These are phyloP conservation scores for Gadus macrocephalus DNA, from an alignment of 2,113 vertebrate species.

Conservation along the genomic window DNA sequence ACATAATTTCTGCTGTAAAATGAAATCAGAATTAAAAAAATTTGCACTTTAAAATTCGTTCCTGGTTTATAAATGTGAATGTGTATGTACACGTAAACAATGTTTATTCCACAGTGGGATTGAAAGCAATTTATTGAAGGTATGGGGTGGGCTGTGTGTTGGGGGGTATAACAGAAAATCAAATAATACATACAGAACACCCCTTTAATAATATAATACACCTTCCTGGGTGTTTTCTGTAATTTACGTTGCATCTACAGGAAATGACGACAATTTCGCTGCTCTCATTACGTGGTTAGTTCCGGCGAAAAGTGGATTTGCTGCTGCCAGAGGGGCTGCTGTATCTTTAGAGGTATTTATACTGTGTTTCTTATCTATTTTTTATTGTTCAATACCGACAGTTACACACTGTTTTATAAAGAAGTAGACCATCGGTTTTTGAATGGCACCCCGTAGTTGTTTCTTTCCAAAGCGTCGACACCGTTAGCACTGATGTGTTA, in stretches of 20 bases:
- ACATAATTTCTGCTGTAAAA: slow-evolving; percentile 99
- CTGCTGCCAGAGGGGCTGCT: slow-evolving; percentile 1
- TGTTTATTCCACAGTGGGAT: too few species aligned
- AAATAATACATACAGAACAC: too few species aligned
- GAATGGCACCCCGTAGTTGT: slow-evolving; percentile 24
- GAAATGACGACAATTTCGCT: slow-evolving; percentile 44
- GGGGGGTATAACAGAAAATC: too few species aligned
- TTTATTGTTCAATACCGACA: not conserved
- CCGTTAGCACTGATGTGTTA: slow-evolving; percentile 4
- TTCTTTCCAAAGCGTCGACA: slow-evolving; percentile 1
- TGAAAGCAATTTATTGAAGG: too few species aligned
- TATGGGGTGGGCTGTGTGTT: too few species aligned
- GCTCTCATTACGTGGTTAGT: slow-evolving; percentile 57
- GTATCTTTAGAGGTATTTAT: not conserved
- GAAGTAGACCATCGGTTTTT: not conserved
- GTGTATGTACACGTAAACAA: not conserved
- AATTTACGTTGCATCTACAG: slow-evolving; percentile 41
- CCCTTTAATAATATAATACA: not conserved
- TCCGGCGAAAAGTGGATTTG: slow-evolving; percentile 52
- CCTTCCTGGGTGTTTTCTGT: not conserved
- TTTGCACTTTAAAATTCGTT: slow-evolving; percentile 64
- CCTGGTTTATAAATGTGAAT: slow-evolving; percentile 3
- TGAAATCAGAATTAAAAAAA: slow-evolving; percentile 88
- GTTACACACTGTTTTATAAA: not conserved
- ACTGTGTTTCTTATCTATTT: too few species aligned